Conservation (phyloP, 2,797 vertebrate genomes). For the Leptatherina wallacei region DNA sequence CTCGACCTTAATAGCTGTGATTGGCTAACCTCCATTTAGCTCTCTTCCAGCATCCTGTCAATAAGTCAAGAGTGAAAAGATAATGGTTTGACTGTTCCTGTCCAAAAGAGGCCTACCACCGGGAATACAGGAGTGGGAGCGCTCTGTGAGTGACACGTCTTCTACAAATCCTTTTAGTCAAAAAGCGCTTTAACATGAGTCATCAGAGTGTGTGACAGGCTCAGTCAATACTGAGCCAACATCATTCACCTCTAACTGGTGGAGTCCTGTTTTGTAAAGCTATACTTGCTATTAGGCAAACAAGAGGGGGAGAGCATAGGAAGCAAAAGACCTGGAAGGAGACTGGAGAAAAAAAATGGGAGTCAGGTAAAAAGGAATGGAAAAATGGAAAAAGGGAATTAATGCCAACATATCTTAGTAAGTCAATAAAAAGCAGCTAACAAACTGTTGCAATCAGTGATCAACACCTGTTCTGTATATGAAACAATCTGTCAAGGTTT, state of each 20-base stretch:
- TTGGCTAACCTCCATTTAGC: slow-evolving; percentile 67
- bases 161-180: slow-evolving; percentile 72
- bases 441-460: too few species aligned
- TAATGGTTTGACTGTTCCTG: slow-evolving; percentile 67
- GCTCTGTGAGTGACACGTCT: slow-evolving; percentile 56
- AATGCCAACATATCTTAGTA: too few species aligned
- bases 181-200: slow-evolving; percentile 64
- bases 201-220: slow-evolving; percentile 54
- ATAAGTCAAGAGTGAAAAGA: slow-evolving; percentile 68
- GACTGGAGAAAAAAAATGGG: neutral
- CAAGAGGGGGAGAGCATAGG: slow-evolving; percentile 1
- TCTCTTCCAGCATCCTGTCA: slow-evolving; percentile 63
- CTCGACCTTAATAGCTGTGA: slow-evolving; percentile 72
- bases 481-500: too few species aligned
- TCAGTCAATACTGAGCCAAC: slow-evolving; percentile 57
- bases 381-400: neutral
- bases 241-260: slow-evolving; percentile 53
- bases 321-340: neutral
- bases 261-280: slow-evolving; percentile 37
- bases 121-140: slow-evolving; percentile 38
- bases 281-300: slow-evolving; percentile 29
- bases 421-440: too few species aligned
- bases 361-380: neutral
- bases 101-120: slow-evolving; percentile 45
- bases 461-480: too few species aligned